Conservation (phyloP, 2,113 vertebrate genomes). For the Dasyurus viverrinus region DNA sequence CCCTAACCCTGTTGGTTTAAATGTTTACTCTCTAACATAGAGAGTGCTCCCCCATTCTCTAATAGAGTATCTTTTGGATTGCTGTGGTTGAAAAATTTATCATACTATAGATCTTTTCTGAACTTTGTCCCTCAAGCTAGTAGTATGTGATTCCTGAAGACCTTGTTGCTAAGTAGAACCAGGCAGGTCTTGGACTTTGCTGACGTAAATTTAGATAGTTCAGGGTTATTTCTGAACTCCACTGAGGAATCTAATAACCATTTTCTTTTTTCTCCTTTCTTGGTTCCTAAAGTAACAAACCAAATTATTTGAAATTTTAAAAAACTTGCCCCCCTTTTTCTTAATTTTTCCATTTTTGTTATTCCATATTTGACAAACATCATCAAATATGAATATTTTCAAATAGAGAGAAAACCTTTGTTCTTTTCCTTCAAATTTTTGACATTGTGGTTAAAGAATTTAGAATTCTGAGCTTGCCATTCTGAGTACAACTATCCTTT, state of each 20-base stretch:
- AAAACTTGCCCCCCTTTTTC: not conserved
- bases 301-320: not conserved
- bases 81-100: not conserved
- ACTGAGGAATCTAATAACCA: not conserved
- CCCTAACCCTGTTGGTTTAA: not conserved
- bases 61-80: not conserved
- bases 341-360: not conserved
- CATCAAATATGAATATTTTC: not conserved
- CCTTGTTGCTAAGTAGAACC: not conserved
- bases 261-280: not conserved
- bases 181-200: not conserved
- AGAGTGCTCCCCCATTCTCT: not conserved
- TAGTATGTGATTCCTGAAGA: not conserved
- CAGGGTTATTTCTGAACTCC: not conserved
- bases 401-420: not conserved
- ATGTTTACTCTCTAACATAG: not conserved
- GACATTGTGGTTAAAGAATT: not conserved
- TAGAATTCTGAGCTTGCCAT: conserved; percentile 45
- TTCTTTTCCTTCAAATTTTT: not conserved
- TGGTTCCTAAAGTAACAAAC: not conserved
- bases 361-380: not conserved
- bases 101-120: not conserved
- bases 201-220: not conserved
- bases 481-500: not conserved
- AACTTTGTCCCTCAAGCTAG: not conserved